Percentiles rank a stretch among this genome's conserved stretches.
phyloP scores from a whole-genome alignment of 2,113 vertebrate genomes.

The Theristicus caerulescens region DNA sequence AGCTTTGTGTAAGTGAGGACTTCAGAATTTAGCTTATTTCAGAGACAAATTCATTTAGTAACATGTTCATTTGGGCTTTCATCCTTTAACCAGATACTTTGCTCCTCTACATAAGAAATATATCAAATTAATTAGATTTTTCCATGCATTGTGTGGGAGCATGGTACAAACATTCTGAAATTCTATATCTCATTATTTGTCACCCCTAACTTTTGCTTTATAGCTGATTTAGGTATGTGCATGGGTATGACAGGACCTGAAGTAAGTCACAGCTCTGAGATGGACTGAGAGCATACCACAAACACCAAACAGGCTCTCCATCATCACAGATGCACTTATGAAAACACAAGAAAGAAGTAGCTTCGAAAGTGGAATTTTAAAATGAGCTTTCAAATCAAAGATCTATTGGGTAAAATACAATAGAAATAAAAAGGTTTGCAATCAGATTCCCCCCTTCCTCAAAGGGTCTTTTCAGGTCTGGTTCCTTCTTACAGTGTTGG shows the following conservation, averaged over 20 bases:
- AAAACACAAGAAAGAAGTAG: background rate
- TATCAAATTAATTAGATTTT: background rate
- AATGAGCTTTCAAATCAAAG: background rate
- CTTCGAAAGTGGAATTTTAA: background rate
- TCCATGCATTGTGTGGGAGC: background rate
- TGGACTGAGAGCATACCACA: background rate
- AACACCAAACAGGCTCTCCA: background rate
- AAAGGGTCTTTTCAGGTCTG: background rate
- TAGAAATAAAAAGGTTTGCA: background rate
- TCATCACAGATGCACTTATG: background rate
- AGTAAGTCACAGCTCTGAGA: background rate
- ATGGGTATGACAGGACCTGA: background rate
- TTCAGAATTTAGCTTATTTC: background rate
- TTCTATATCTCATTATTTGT: background rate
- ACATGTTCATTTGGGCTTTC: background rate
- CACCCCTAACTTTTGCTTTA: background rate
- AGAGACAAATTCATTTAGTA: background rate
- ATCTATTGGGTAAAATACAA: background rate
- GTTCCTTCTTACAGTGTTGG: background rate
- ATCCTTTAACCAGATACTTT: background rate
- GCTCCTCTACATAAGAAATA: background rate
- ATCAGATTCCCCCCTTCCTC: background rate
- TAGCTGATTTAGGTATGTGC: background rate
- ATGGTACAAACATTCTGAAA: background rate
- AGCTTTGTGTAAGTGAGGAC: background rate